Base-by-base conservation (phyloP, 2,888 invertebrate genomes). In the Orthosia gracilis region DNA sequence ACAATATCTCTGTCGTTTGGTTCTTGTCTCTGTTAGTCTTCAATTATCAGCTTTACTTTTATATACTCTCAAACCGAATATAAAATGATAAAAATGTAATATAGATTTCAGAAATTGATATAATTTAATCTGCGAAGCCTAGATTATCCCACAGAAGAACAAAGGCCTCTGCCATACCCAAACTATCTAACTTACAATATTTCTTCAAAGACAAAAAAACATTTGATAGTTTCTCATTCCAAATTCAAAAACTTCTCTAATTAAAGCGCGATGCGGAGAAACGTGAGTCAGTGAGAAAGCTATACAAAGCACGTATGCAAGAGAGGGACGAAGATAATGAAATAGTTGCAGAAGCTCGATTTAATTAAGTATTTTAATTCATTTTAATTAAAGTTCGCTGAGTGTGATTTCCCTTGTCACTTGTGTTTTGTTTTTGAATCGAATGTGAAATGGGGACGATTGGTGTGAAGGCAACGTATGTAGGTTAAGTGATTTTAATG, bases 291-390 rank as follows among this genome's bases (percentile, higher is more conserved):
- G 76, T 55, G 72, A 73, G 52, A 69, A 49, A n/a, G 7, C 23
- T 0, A 69, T 17, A 69, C 55, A 23, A 47, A 76, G 47, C 52
- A n/a, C n/a, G 23, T 23, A 52, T 40, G 67, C 13, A 9, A 64
- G 61, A 83, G 21, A 11, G 76, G 62, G 76, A 69, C 21, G 13
- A 40, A 55, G 47, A 57, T 55, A 76, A 40, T 72, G 69, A 74
- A 85, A 86, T 84, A 87, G 87, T 87, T 85, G 45, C 75, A 74
- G 59, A 83, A 86, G 80, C n/a, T 84, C 40, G 73, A 80, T 86
- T 89, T 91, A 92, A 92, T 92, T 91, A 90, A 89, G 91, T 89
- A 89, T 90, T 89, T 90, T 92, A 92, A 92, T 92, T 90, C 90
- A 91, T 86, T 83, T 86, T 85, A 83, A 85, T 85, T 73, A 83